Percentiles rank a stretch among this genome's conserved stretches.
phyloP scores from a whole-genome alignment of 2,113 vertebrate genomes.

The Antechinus flavipes region DNA sequence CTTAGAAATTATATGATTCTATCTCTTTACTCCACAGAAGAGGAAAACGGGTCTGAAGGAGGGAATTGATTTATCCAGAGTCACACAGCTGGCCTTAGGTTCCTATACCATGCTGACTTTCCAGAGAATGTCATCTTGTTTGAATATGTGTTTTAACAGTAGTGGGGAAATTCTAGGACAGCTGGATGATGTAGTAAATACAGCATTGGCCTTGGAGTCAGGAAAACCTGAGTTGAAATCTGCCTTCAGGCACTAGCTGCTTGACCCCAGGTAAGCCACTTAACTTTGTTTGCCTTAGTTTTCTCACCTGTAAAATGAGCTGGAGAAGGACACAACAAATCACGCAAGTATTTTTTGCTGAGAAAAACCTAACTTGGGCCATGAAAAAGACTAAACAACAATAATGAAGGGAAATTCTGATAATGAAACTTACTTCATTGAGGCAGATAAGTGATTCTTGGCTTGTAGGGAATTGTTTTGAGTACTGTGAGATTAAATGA shows the following conservation, averaged over 20 bases:
- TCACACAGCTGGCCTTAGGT: accelerated
- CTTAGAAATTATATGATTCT: neutral
- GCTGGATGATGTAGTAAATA: accelerated
- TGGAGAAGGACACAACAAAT: neutral
- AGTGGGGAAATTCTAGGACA: neutral
- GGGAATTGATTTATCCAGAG: neutral
- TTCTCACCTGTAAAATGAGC: neutral
- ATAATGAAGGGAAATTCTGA: neutral
- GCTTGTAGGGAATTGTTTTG: neutral
- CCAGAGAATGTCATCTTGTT: neutral
- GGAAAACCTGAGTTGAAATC: neutral
- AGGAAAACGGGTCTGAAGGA: neutral
- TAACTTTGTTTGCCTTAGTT: accelerated
- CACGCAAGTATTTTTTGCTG: accelerated
- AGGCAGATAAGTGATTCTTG: accelerated
- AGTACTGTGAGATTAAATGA: neutral
- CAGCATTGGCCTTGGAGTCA: accelerated
- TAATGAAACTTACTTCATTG: neutral
- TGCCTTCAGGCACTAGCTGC: neutral
- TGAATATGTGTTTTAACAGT: neutral
- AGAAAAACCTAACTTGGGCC: neutral
- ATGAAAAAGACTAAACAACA: neutral
- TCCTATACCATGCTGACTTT: neutral
- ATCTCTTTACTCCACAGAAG: neutral
- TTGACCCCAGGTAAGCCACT: neutral